These are phyloP conservation scores for Atta cephalotes DNA, from an alignment of 1,140 invertebrate genomes.

Conservation along the genomic window DNA sequence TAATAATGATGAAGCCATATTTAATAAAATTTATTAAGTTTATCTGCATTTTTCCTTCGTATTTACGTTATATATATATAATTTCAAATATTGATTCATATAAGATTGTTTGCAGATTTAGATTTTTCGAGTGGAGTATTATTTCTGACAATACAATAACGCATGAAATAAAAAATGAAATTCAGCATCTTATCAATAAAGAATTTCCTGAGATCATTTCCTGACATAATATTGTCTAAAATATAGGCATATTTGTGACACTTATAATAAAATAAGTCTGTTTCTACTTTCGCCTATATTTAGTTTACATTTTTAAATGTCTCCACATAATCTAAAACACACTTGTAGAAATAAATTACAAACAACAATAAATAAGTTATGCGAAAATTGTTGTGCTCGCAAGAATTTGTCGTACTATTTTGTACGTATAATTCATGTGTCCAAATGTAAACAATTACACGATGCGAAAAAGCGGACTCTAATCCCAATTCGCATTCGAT, in stretches of 20 bases:
- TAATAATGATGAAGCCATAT: background rate
- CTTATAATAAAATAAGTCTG: background rate
- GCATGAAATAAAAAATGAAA: conserved; percentile 10
- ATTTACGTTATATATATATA: background rate
- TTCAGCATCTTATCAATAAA: background rate
- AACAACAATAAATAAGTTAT: conserved; percentile 49
- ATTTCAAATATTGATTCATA: background rate
- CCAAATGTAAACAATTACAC: conserved; percentile 20
- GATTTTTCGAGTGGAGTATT: conserved; percentile 21
- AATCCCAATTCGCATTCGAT: background rate
- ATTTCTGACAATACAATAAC: background rate
- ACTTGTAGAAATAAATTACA: conserved; percentile 34
- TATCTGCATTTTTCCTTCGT: conserved; percentile 4
- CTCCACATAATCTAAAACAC: conserved; percentile 4
- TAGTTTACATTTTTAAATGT: conserved; percentile 9
- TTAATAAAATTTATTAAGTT: conserved; percentile 37
- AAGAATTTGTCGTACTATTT: background rate
- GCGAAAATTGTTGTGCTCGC: conserved; percentile 33
- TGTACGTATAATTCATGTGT: background rate
- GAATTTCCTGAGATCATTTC: conserved; percentile 37
- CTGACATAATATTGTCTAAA: conserved; percentile 20
- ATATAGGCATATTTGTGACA: conserved; percentile 11
- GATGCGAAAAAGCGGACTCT: background rate
- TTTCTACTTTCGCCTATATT: background rate
- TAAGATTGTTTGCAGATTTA: conserved; percentile 26